Evolutionary conservation across 2,113 vertebrate genomes (phyloP).

Genomic region (Sapajus apella): DNA sequence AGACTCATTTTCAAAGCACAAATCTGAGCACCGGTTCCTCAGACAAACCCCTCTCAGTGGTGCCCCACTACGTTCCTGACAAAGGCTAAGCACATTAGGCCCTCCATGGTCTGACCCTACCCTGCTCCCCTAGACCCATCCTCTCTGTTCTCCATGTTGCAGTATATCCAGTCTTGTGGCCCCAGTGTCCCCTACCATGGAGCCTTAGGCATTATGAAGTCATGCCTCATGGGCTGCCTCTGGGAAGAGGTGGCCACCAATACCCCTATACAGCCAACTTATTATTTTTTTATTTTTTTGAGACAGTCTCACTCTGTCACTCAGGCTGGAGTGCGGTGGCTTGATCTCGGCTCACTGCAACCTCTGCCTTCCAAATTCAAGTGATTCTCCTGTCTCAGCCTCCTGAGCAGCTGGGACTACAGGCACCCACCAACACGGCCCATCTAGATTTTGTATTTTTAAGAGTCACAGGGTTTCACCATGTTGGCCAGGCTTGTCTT

Average conservation of each 20-base stretch:
- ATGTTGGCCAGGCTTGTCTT: no score
- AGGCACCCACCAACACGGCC: no score
- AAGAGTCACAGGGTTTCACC: no score
- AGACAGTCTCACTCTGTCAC: no score
- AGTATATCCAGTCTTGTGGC: background rate
- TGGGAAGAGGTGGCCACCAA: background rate
- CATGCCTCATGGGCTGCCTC: background rate
- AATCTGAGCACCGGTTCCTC: background rate
- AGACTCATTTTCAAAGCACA: background rate
- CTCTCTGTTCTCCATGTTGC: background rate
- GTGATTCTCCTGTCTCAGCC: no score
- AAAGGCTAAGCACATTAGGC: background rate
- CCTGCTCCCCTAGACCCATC: background rate
- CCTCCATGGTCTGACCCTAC: background rate
- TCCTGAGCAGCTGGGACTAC: no score
- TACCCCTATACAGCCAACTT: background rate
- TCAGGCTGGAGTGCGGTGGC: no score
- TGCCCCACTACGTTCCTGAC: background rate
- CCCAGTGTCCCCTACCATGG: fast-evolving
- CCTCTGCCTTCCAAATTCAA: no score
- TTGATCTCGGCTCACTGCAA: no score
- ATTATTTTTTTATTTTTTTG: no score
- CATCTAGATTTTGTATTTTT: no score
- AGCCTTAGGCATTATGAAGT: background rate
- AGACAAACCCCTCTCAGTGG: background rate